These are phyloP conservation scores for Himantopus leucocephalus DNA, from an alignment of 2,113 vertebrate genomes.

Conservation along the genomic window DNA sequence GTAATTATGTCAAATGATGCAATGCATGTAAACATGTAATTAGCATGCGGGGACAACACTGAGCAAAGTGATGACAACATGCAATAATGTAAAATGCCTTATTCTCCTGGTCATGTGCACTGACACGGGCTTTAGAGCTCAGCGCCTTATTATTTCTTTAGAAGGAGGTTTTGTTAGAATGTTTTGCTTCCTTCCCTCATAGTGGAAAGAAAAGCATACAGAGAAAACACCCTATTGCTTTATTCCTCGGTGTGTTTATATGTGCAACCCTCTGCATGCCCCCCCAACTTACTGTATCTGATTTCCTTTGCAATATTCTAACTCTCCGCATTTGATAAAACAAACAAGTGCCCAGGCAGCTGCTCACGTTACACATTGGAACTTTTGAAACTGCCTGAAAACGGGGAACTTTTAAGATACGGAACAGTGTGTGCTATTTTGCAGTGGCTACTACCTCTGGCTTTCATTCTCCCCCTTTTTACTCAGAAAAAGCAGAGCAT, in stretches of 20 bases:
- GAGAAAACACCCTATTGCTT: neutral
- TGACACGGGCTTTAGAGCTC: neutral
- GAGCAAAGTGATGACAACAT: slow-evolving; percentile 36
- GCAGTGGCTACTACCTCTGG: neutral
- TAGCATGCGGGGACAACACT: slow-evolving; percentile 35
- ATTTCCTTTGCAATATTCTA: slow-evolving; percentile 31
- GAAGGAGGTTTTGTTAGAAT: slow-evolving; percentile 25
- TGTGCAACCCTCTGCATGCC: neutral
- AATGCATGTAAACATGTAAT: slow-evolving; percentile 52
- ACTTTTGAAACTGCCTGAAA: slow-evolving; percentile 40
- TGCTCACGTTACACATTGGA: neutral
- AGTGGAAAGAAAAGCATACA: slow-evolving; percentile 28
- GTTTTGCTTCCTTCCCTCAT: slow-evolving; percentile 32
- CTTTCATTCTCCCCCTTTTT: neutral
- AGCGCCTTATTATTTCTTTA: slow-evolving; percentile 31
- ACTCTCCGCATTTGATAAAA: slow-evolving; percentile 30
- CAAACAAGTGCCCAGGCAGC: slow-evolving; percentile 45
- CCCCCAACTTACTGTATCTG: neutral
- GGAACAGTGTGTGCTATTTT: neutral
- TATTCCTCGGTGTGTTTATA: neutral
- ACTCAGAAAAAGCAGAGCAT: neutral
- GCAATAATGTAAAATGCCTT: slow-evolving; percentile 16
- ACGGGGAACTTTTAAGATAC: neutral
- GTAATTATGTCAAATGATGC: slow-evolving; percentile 56
- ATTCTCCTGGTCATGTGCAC: neutral